Evolutionary conservation across 1,140 invertebrate genomes (phyloP), one percentile per base, ranked within the genome.

Genomic region (Drosophila tristis): DNA sequence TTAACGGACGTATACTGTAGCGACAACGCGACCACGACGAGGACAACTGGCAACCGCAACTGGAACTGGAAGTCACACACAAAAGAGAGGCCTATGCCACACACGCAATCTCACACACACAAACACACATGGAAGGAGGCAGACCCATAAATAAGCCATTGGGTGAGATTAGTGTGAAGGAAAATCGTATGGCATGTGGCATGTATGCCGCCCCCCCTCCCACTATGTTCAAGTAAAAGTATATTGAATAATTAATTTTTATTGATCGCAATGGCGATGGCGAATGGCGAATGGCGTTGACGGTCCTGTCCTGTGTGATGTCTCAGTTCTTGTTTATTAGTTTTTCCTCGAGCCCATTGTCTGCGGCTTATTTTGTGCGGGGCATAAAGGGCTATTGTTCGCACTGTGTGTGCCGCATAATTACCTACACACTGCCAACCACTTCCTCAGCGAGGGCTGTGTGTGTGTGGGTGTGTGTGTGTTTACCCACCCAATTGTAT

Each of bases 201-300:
- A 62, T 67, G 63, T 67, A 49, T 29, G 20, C 20, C 20, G 0
- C 20, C 20, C 20, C 1, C 20, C 26, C 26, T 6, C 26, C 35
- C 66, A 58, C 29, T 53, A 49, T 49, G 67, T 62, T 20, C 60
- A 55, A 55, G 68, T 63, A 43, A 51, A 55, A 55, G 60, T 70
- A 73, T 79, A 82, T 79, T 89, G 85, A 89, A 89, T 89, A 89
- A 89, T 89, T 89, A 89, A 89, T 58, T 80, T 89, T 89, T 89
- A 89, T 89, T 90, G 84, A 89, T 89, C 84, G 84, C 80, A 61
- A 74, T 74, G 65, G 56, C 58, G 64, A 50, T 42, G 35, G 64
- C 54, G 53, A 9, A 9, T 31, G 8, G 31, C 26, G 53, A 16
- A 56, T 42, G n/a, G 15, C 44, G 51, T 48, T 54, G 5, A 26